A percentile compares a stretch with the other conserved stretches of the same genome.
phyloP scores from a whole-genome alignment of 2,888 invertebrate species.

The Heliconius ismenius region DNA sequence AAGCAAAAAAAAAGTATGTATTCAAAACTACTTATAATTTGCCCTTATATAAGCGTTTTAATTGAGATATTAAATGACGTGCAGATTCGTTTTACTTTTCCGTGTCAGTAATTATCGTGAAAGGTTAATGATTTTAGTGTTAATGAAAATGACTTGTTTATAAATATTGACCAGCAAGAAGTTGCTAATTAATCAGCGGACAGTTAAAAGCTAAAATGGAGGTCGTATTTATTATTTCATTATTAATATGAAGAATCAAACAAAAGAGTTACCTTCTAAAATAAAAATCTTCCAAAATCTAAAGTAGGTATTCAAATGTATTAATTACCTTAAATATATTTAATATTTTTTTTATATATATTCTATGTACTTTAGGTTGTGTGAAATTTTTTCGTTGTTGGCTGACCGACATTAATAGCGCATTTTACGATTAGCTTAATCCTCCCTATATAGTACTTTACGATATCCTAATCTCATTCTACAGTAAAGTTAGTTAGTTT shows the following conservation, averaged over 20 bases:
- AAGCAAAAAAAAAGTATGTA: neutral
- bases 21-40: slow-evolving; percentile 33
- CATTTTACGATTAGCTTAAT: neutral
- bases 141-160: slow-evolving; percentile 12
- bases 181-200: slow-evolving; percentile 5
- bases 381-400: neutral
- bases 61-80: slow-evolving; percentile 34
- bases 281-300: too few species aligned
- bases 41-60: slow-evolving; percentile 41
- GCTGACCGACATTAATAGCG: too few species aligned
- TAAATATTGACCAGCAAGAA: slow-evolving; percentile 5
- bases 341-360: neutral
- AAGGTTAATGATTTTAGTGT: slow-evolving; percentile 16
- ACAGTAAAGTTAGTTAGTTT: neutral
- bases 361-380: neutral
- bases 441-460: neutral
- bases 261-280: neutral
- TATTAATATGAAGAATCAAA: neutral
- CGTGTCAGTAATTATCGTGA: slow-evolving; percentile 2
- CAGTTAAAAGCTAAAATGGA: neutral
- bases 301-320: neutral
- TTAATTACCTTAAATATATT: too few species aligned
- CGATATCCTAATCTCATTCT: neutral
- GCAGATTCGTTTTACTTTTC: slow-evolving; percentile 23
- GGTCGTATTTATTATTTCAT: slow-evolving; percentile 2